Conservation (phyloP, 1,140 invertebrate species). For the Hylyphantes graminicola region DNA sequence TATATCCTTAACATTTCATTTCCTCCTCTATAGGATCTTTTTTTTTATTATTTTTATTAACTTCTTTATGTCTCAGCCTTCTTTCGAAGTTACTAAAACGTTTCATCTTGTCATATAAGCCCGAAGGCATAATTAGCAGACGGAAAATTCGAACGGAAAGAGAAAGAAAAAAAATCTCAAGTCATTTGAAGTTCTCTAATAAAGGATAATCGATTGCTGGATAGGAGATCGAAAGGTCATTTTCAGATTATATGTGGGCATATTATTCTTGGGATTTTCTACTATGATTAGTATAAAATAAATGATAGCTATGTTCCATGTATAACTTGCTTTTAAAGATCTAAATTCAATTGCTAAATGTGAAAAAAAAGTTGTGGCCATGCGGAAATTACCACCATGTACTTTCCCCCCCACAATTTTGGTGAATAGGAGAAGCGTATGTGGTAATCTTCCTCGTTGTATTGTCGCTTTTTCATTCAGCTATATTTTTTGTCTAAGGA, state of each 20-base stretch:
- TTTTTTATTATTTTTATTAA: neutral
- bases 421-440: too few species aligned
- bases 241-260: conserved; percentile 2
- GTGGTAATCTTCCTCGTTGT: too few species aligned
- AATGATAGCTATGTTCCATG: too few species aligned
- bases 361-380: too few species aligned
- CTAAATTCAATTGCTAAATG: too few species aligned
- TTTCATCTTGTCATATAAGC: conserved; percentile 28
- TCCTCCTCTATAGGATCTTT: conserved; percentile 11
- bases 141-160: conserved; percentile 39
- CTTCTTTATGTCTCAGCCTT: neutral
- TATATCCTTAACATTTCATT: conserved; percentile 10
- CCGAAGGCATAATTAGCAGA: conserved; percentile 30
- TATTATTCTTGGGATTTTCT: neutral
- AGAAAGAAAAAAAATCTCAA: neutral
- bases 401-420: too few species aligned
- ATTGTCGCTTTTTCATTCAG: too few species aligned
- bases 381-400: too few species aligned
- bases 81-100: conserved; percentile 26
- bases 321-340: too few species aligned
- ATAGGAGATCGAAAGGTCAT: conserved; percentile 29
- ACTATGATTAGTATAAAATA: too few species aligned
- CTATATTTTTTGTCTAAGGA: too few species aligned
- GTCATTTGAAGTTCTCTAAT: neutral
- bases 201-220: conserved; percentile 25